Conservation (phyloP, 1,140 invertebrate genomes). For the Panagrolaimus sp. region DNA sequence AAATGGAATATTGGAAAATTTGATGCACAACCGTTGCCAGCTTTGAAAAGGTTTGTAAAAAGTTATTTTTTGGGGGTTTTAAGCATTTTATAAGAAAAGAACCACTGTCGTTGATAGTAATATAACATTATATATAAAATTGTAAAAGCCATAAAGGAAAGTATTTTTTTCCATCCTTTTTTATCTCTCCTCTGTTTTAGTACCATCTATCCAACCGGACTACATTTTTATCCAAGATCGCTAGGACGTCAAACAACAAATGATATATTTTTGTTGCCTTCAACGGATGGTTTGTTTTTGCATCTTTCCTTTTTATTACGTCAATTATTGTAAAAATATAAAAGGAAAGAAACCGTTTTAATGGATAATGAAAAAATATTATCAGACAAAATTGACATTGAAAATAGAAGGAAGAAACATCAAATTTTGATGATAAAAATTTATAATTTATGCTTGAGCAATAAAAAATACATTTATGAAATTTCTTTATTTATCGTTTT, state of each 20-base stretch:
- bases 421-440: too few species aligned
- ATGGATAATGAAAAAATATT: too few species aligned
- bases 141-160: too few species aligned
- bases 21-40: slow-evolving; percentile 71
- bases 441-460: too few species aligned
- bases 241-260: slow-evolving; percentile 64
- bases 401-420: too few species aligned
- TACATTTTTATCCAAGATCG: slow-evolving; percentile 72
- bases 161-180: too few species aligned
- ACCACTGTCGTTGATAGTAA: too few species aligned
- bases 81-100: too few species aligned
- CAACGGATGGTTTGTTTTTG: slow-evolving; percentile 71
- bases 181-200: neutral
- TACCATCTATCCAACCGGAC: slow-evolving; percentile 74
- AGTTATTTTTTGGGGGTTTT: neutral
- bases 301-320: neutral
- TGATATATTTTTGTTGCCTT: slow-evolving; percentile 78
- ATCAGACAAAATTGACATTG: too few species aligned
- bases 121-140: too few species aligned
- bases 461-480: too few species aligned
- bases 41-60: slow-evolving; percentile 62
- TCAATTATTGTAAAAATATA: neutral
- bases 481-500: too few species aligned
- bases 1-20: slow-evolving; percentile 77
- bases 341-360: neutral